Percentiles rank a stretch among this genome's conserved stretches.
Conservation (phyloP, 2,113 vertebrate species). For the Microcebus tavaratra region DNA sequence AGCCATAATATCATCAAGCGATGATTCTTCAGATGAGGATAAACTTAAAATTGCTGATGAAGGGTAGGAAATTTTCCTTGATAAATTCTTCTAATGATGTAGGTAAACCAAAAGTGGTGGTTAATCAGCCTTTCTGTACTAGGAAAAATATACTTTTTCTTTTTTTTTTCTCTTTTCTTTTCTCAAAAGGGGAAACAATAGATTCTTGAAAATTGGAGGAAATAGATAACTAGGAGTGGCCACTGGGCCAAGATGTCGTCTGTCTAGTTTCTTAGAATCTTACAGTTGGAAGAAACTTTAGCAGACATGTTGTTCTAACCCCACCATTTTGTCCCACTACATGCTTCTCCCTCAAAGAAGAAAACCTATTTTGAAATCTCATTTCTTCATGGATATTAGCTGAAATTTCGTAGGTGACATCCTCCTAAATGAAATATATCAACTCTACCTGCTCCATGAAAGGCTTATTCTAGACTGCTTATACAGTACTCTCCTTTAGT, state of each 20-base stretch:
- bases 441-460: neutral
- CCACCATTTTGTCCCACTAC: neutral
- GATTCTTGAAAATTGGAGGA: neutral
- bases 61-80: constrained; percentile 85
- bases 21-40: constrained; percentile 98
- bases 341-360: neutral
- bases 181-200: neutral
- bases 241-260: neutral
- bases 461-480: neutral
- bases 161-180: too few species aligned
- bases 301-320: neutral
- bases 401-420: neutral
- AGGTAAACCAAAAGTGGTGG: neutral
- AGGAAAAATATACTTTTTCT: neutral
- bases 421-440: neutral
- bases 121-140: neutral
- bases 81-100: neutral
- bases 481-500: neutral
- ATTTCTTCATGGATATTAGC: neutral
- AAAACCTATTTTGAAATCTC: constrained; percentile 13
- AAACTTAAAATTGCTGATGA: constrained; percentile 99
- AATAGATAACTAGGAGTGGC: neutral
- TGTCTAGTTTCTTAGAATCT: neutral
- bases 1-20: constrained; percentile 98
- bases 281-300: neutral